Evolutionary conservation across 2,888 invertebrate species (phyloP).

Genomic region (Atrina japonica): DNA sequence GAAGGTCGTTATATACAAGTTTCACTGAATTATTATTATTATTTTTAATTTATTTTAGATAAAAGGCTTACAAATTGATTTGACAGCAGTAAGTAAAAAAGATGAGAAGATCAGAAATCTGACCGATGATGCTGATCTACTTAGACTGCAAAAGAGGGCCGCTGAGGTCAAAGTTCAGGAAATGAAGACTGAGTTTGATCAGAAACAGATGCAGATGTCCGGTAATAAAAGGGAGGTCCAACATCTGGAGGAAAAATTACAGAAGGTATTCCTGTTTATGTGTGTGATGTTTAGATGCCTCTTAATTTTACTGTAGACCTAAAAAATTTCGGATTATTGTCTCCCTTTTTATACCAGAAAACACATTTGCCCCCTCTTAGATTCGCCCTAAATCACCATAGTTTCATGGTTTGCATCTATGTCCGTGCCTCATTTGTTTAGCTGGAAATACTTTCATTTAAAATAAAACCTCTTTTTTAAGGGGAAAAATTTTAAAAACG

Average conservation of each 20-base stretch:
- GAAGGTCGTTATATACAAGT: too few relatives aligned
- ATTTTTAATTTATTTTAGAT: constrained; percentile 5
- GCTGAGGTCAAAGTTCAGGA: constrained; percentile 58
- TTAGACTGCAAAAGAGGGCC: constrained; percentile 53
- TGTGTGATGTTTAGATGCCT: neutral
- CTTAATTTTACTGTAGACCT: too few relatives aligned
- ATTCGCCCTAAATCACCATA: too few relatives aligned
- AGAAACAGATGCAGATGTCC: constrained; percentile 46
- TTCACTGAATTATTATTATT: neutral
- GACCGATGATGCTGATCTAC: constrained; percentile 51
- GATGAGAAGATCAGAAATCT: constrained; percentile 56
- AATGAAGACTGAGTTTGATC: constrained; percentile 57
- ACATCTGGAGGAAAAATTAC: constrained; percentile 54
- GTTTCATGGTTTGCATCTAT: too few relatives aligned
- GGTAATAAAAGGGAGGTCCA: constrained; percentile 46
- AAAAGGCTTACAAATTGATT: constrained; percentile 55
- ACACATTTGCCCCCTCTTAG: too few relatives aligned
- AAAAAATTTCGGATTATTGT: too few relatives aligned
- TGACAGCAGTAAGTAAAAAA: constrained; percentile 57
- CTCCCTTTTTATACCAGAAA: too few relatives aligned
- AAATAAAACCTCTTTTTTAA: too few relatives aligned
- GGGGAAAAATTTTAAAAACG: too few relatives aligned
- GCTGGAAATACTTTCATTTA: too few relatives aligned
- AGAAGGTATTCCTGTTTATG: too few relatives aligned
- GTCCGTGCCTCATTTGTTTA: too few relatives aligned